Conservation (phyloP, 2,888 invertebrate species). For the Drosophila diplacantha region DNA sequence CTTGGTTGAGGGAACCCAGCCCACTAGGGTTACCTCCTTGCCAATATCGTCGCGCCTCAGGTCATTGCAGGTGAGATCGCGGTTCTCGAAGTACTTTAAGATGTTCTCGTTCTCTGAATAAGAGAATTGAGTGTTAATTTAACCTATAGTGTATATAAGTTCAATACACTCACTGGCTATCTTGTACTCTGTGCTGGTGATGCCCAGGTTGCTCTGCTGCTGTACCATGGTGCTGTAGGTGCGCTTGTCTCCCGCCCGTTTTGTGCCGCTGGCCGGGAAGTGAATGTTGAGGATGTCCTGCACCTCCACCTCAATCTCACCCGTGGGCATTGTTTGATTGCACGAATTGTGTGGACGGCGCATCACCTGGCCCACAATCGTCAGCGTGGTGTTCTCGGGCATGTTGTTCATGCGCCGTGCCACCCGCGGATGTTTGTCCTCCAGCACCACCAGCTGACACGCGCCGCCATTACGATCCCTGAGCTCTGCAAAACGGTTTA, state of each 20-base stretch:
- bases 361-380: conserved; percentile 76
- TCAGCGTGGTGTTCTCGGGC: conserved; percentile 77
- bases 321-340: conserved; percentile 78
- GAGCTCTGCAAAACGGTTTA: conserved; percentile 81
- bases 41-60: conserved; percentile 75
- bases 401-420: conserved; percentile 77
- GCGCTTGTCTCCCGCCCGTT: conserved; percentile 74
- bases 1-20: conserved; percentile 76
- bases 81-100: conserved; percentile 77
- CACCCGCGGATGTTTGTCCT: conserved; percentile 77
- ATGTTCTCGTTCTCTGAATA: conserved; percentile 74
- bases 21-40: conserved; percentile 74
- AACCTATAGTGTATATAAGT: too few relatives aligned
- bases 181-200: conserved; percentile 78
- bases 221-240: conserved; percentile 75
- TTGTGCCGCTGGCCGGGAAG: conserved; percentile 58
- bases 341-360: conserved; percentile 74
- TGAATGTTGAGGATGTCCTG: conserved; percentile 75
- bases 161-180: conserved; percentile 74
- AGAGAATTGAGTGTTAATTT: not conserved
- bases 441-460: conserved; percentile 80
- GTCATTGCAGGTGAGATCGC: conserved; percentile 78
- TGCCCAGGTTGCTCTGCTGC: conserved; percentile 66
- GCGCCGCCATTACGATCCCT: conserved; percentile 83
- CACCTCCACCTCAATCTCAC: conserved; percentile 78